These are phyloP conservation scores for Drosophila ohnishii DNA, from an alignment of 1,140 invertebrate genomes.

Conservation along the genomic window DNA sequence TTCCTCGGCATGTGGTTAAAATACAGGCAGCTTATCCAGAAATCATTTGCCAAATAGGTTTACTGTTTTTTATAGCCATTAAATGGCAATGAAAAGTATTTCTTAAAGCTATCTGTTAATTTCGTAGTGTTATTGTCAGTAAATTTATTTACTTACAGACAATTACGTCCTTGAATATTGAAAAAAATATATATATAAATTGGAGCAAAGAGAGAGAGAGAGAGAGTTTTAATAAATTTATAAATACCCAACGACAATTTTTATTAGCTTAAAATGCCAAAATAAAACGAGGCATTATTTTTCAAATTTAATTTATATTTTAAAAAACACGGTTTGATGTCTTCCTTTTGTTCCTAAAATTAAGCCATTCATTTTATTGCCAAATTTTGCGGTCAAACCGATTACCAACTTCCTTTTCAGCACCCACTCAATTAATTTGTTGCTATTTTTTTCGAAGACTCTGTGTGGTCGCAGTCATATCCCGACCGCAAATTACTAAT, in stretches of 20 bases:
- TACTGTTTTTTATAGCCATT: slow-evolving; percentile 6
- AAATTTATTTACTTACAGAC: neutral
- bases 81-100: neutral
- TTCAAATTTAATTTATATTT: neutral
- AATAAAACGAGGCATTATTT: neutral
- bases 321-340: neutral
- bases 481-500: slow-evolving; percentile 67
- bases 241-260: neutral
- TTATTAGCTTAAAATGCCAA: neutral
- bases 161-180: too few species aligned
- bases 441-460: slow-evolving; percentile 24
- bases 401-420: slow-evolving; percentile 50
- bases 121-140: neutral
- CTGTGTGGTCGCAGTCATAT: slow-evolving; percentile 64
- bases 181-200: neutral
- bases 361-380: slow-evolving; percentile 12
- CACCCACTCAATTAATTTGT: slow-evolving; percentile 50
- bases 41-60: slow-evolving; percentile 16
- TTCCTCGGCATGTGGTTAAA: slow-evolving; percentile 4
- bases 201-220: too few species aligned
- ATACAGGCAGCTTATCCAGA: neutral
- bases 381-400: slow-evolving; percentile 24
- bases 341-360: slow-evolving; percentile 6
- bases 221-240: neutral
- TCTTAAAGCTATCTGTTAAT: neutral